phyloP scores from a whole-genome alignment of 2,113 vertebrate species.

The Nyctibius bracteatus region DNA sequence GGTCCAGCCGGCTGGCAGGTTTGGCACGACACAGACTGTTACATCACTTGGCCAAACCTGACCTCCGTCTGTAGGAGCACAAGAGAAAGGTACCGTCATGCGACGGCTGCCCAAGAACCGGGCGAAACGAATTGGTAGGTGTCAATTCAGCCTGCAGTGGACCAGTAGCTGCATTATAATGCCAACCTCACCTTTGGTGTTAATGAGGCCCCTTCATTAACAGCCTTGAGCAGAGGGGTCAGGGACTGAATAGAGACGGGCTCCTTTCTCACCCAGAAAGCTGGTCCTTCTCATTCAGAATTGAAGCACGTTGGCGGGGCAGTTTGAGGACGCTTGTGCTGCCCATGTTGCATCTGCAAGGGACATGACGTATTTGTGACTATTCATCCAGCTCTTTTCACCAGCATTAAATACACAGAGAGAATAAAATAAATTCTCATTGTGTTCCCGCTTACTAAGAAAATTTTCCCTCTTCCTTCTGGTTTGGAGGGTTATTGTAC shows the following conservation, averaged over 20 bases:
- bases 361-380: neutral
- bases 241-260: slow-evolving; percentile 1
- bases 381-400: slow-evolving; percentile 58
- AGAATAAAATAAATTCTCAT: slow-evolving; percentile 60
- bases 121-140: neutral
- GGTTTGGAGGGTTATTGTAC: slow-evolving; percentile 2
- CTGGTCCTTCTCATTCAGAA: slow-evolving; percentile 52
- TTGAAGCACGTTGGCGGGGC: slow-evolving; percentile 28
- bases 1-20: neutral
- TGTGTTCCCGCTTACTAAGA: slow-evolving; percentile 25
- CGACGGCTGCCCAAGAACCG: neutral
- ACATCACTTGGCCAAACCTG: slow-evolving; percentile 3
- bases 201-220: slow-evolving; percentile 54
- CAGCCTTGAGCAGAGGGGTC: slow-evolving; percentile 19
- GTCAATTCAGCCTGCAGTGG: neutral
- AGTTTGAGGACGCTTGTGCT: neutral
- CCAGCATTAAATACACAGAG: slow-evolving; percentile 30
- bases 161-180: neutral
- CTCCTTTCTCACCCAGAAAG: slow-evolving; percentile 33
- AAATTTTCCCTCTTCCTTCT: slow-evolving; percentile 43
- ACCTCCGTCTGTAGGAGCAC: neutral
- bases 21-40: neutral
- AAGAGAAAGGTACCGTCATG: neutral
- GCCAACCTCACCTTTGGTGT: slow-evolving; percentile 39
- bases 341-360: slow-evolving; percentile 43